Percentiles rank a stretch among this genome's conserved stretches.
phyloP scores from a whole-genome alignment of 2,888 invertebrate genomes.

The Dolichopus griseipennis region DNA sequence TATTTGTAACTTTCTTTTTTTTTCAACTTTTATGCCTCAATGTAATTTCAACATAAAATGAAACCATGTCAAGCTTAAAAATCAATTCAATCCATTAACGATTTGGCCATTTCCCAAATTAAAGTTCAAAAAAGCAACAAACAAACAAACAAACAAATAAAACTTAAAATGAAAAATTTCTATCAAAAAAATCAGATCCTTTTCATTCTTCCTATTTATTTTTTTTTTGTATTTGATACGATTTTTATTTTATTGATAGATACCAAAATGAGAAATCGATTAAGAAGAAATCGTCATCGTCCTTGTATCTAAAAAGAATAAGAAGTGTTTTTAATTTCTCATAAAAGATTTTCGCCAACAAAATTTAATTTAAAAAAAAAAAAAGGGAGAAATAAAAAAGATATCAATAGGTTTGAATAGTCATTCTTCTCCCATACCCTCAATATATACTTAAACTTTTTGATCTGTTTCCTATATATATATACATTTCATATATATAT shows the following conservation, averaged over 20 bases:
- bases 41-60: not conserved
- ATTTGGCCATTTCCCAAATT: slow-evolving; percentile 1
- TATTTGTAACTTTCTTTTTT: not conserved
- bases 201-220: not conserved
- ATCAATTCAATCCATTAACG: slow-evolving; percentile 6
- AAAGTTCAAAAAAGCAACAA: slow-evolving; percentile 5
- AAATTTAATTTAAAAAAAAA: slow-evolving; percentile 1
- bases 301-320: not conserved
- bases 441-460: not conserved
- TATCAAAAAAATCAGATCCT: not conserved
- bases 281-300: not conserved
- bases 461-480: not conserved
- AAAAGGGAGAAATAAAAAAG: not conserved
- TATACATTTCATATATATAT: no score
- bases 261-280: not conserved
- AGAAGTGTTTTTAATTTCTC: slow-evolving; percentile 1
- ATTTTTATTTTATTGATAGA: not conserved
- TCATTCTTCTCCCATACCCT: not conserved
- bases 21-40: not conserved
- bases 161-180: not conserved
- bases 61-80: slow-evolving; percentile 1
- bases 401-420: not conserved
- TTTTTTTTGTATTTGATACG: not conserved
- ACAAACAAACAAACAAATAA: not conserved
- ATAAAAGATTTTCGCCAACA: not conserved